Percentiles rank a stretch among this genome's conserved stretches.
Conservation (phyloP, 1,140 invertebrate species). For the Cydia splendana region DNA sequence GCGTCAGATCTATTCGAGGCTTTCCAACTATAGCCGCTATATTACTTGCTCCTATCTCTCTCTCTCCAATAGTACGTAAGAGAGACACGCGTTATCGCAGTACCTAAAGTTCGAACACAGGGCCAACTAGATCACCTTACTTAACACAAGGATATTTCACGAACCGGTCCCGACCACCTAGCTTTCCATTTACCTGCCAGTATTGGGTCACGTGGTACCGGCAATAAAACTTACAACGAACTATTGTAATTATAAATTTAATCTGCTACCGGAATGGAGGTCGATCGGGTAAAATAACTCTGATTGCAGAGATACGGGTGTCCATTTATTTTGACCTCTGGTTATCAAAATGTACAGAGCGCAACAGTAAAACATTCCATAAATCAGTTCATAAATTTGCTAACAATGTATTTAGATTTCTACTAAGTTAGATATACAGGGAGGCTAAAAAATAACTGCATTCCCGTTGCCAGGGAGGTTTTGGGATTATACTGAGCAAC, state of each 20-base stretch:
- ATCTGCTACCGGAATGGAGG: neutral
- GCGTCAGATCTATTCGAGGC: slow-evolving; percentile 35
- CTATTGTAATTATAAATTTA: slow-evolving; percentile 17
- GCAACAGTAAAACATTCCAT: neutral
- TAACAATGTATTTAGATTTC: too few species aligned
- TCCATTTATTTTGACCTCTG: neutral
- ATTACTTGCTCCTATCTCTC: slow-evolving; percentile 5
- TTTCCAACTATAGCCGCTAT: slow-evolving; percentile 4
- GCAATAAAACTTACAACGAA: slow-evolving; percentile 39
- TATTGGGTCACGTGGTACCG: slow-evolving; percentile 44
- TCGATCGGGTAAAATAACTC: neutral
- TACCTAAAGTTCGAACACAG: neutral
- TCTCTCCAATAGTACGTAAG: neutral
- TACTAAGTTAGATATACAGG: too few species aligned
- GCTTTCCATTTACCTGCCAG: slow-evolving; percentile 64
- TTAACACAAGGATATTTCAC: slow-evolving; percentile 65
- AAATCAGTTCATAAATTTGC: too few species aligned
- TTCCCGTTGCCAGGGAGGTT: too few species aligned
- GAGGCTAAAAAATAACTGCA: too few species aligned
- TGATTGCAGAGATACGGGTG: neutral
- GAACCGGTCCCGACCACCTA: slow-evolving; percentile 65
- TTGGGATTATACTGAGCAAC: too few species aligned
- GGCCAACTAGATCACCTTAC: slow-evolving; percentile 70
- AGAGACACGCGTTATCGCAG: neutral
- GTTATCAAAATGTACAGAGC: neutral